These are phyloP conservation scores for Cybosia mesomella DNA, from an alignment of 2,888 invertebrate species.

Conservation along the genomic window DNA sequence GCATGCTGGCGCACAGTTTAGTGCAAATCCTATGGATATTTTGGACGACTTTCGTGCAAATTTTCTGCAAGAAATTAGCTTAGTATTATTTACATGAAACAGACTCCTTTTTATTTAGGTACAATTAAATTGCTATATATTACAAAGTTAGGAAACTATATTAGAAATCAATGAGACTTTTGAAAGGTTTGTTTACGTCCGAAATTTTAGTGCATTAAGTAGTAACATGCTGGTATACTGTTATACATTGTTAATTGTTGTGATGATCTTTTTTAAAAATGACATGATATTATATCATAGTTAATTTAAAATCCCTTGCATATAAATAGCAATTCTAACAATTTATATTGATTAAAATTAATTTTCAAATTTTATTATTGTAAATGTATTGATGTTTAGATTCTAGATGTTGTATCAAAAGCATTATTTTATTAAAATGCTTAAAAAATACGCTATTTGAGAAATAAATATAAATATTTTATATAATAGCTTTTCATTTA, in stretches of 20 bases:
- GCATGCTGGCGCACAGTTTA: no score
- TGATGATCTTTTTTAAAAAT: conserved; percentile 50
- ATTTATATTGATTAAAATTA: conserved; percentile 30
- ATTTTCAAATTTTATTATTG: conserved; percentile 37
- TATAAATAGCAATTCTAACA: conserved; percentile 18
- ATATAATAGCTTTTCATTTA: conserved; percentile 12
- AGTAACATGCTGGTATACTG: conserved; percentile 31
- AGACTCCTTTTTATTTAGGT: no score
- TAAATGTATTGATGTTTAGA: conserved; percentile 29
- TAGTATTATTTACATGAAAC: no score
- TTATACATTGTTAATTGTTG: conserved; percentile 38
- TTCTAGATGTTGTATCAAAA: conserved; percentile 35
- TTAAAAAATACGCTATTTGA: conserved; percentile 42
- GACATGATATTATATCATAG: conserved; percentile 7
- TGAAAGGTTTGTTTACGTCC: conserved; percentile 34
- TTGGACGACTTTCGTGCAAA: no score
- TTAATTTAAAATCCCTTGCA: conserved; percentile 28
- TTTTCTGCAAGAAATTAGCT: no score
- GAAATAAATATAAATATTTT: conserved; percentile 45
- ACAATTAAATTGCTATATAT: conserved; percentile 7
- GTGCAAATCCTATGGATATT: no score
- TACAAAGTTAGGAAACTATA: background rate
- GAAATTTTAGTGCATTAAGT: conserved; percentile 30
- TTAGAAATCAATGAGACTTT: conserved; percentile 19
- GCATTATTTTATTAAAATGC: conserved; percentile 49